phyloP scores from a whole-genome alignment of 2,888 invertebrate genomes.

The Troides oblongomaculatus region DNA sequence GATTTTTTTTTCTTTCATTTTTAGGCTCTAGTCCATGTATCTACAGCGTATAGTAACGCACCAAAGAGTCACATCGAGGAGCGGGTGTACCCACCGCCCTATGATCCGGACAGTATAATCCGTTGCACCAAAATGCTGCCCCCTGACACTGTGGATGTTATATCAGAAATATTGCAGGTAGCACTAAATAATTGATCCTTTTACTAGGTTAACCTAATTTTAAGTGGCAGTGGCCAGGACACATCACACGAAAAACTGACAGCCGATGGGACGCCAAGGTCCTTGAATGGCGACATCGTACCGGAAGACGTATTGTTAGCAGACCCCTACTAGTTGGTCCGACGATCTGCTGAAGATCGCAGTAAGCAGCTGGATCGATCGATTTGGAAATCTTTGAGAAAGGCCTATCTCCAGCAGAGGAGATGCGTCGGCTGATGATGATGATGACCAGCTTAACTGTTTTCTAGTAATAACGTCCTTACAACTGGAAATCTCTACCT shows the following conservation, averaged over 20 bases:
- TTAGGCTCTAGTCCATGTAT: slow-evolving; percentile 92
- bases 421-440: no score
- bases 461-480: not conserved
- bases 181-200: not conserved
- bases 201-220: not conserved
- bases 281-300: no score
- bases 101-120: slow-evolving; percentile 82
- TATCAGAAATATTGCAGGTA: slow-evolving; percentile 81
- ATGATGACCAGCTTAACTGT: not conserved
- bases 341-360: no score
- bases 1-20: not conserved
- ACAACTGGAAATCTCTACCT: not conserved
- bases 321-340: no score
- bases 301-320: no score
- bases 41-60: slow-evolving; percentile 98
- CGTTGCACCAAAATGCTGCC: slow-evolving; percentile 82
- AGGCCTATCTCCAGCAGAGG: no score
- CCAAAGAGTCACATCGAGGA: slow-evolving; percentile 90
- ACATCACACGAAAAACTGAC: no score
- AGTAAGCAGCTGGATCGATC: no score
- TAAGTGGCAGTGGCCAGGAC: no score
- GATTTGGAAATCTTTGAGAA: no score
- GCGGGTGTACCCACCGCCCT: slow-evolving; percentile 87
- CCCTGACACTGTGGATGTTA: slow-evolving; percentile 78
- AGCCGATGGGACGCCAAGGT: no score